Evolutionary conservation across 1,140 invertebrate species (phyloP), one percentile per base, ranked within the genome.

Genomic region (Sweltsa coloradensis): DNA sequence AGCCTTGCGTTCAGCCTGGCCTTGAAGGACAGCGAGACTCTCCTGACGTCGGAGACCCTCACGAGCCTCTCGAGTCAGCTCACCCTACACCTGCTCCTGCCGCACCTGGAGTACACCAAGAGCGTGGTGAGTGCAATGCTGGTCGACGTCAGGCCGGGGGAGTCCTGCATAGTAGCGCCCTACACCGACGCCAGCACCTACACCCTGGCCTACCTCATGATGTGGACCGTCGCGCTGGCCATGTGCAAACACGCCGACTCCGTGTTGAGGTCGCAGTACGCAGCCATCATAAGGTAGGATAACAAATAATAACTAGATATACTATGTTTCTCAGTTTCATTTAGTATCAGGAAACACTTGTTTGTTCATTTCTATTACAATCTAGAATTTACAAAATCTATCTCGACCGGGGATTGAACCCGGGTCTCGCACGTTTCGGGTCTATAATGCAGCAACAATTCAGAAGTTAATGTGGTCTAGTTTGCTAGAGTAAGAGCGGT

Each of bases 181-280:
- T 68, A 70, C 49, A 77, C 76, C 1, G 76, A 81, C 50, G 70
- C 74, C 4, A 79, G 76, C 45, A 72, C 67, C 11, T 75, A 72
- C 41, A 72, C 72, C 1, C 57, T 76, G 37, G 78, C 71, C 16
- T 90, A 87, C 64, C 63, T 89, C 25, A 60, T 89, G 1, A 59
- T 78, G 3, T 92, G 88, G 87, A 72, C 75, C 54, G 68, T 81
- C 34, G 58, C 87, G 9, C 58, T 90, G n/a, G 64, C 75, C 23
- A 73, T 85, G 40, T 82, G 84, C 57, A 71, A 73, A 43, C 64
- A 72, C 49, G 75, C 82, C 13, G 67, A 76, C 47, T 71, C 76
- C 19, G 74, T 83, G 65, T 63, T 88, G 51, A 67, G 79, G 14
- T 79, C 76, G 55, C 71, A 81, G 37, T 85, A 84, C 58, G 74